Evolutionary conservation across 1,140 invertebrate genomes (phyloP).

Genomic region (Muscidifurax raptorellus): DNA sequence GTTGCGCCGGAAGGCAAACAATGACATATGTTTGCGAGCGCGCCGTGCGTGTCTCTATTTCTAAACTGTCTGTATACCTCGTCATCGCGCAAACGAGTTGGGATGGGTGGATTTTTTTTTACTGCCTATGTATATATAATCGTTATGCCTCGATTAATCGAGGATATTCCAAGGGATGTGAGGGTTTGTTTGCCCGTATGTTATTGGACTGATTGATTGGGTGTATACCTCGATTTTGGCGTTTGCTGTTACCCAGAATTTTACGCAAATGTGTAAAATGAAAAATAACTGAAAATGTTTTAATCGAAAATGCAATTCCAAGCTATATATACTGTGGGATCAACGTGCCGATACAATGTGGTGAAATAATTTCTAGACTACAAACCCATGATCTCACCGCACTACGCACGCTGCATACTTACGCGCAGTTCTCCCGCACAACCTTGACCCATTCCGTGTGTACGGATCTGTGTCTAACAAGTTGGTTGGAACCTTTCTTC

Average conservation of each 20-base stretch:
- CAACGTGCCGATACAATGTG: no score
- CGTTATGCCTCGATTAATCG: neutral
- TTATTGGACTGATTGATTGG: neutral
- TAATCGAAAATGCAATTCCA: no score
- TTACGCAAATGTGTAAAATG: no score
- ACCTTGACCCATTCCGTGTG: conserved; percentile 54
- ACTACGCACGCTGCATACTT: no score
- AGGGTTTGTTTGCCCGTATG: neutral
- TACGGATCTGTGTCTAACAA: neutral
- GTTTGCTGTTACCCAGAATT: no score
- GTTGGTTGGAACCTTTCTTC: neutral
- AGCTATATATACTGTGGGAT: no score
- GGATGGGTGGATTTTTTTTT: neutral
- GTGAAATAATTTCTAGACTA: no score
- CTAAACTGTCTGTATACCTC: no score
- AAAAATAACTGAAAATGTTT: no score
- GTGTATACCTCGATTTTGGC: neutral
- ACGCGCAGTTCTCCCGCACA: conserved; percentile 50
- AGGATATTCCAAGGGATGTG: neutral
- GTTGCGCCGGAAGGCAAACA: conserved; percentile 70
- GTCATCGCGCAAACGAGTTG: neutral
- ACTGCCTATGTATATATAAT: neutral
- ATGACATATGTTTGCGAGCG: conserved; percentile 69
- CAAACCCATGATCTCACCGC: no score
- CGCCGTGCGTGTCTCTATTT: neutral